These are phyloP conservation scores for Sabatieria punctata DNA, from an alignment of 2,888 invertebrate genomes.

Conservation along the genomic window DNA sequence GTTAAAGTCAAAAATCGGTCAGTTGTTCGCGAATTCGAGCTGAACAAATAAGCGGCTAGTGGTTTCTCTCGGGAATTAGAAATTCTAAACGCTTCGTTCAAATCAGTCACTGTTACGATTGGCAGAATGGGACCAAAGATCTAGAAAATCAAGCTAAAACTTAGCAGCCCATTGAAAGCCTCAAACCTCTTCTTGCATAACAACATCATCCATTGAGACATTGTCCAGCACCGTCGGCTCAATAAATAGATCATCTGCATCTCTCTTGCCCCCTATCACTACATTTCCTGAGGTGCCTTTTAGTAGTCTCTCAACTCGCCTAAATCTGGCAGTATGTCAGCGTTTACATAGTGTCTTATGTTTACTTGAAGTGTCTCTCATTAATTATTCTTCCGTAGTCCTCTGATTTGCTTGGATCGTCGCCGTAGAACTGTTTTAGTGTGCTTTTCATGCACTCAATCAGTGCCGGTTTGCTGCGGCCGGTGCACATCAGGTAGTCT, in stretches of 20 bases:
- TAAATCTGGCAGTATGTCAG: too few relatives aligned
- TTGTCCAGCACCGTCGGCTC: constrained; percentile 59
- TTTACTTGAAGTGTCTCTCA: constrained; percentile 55
- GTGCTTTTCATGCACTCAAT: constrained; percentile 48
- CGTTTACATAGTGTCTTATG: too few relatives aligned
- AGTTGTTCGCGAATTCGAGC: constrained; percentile 43
- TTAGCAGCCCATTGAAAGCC: too few relatives aligned
- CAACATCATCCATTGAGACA: constrained; percentile 49
- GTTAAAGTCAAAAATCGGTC: constrained; percentile 52
- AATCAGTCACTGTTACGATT: constrained; percentile 59
- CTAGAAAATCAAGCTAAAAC: too few relatives aligned
- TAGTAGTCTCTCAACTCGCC: constrained; percentile 53
- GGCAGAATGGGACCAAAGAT: constrained; percentile 94
- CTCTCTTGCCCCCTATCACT: constrained; percentile 58
- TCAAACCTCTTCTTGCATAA: constrained; percentile 50
- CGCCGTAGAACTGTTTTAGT: constrained; percentile 62
- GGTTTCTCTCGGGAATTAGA: constrained; percentile 59
- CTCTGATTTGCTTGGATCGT: constrained; percentile 55
- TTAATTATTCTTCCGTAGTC: constrained; percentile 71
- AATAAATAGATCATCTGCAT: constrained; percentile 56
- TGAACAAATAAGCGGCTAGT: constrained; percentile 70
- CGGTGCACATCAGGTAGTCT: constrained; percentile 16
- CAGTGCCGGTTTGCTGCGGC: too few relatives aligned
- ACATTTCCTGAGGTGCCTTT: constrained; percentile 49
- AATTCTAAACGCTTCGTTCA: constrained; percentile 76